Percentiles rank a stretch among this genome's conserved stretches.
phyloP scores from a whole-genome alignment of 1,140 invertebrate genomes.

The Drosophila prosaltans region DNA sequence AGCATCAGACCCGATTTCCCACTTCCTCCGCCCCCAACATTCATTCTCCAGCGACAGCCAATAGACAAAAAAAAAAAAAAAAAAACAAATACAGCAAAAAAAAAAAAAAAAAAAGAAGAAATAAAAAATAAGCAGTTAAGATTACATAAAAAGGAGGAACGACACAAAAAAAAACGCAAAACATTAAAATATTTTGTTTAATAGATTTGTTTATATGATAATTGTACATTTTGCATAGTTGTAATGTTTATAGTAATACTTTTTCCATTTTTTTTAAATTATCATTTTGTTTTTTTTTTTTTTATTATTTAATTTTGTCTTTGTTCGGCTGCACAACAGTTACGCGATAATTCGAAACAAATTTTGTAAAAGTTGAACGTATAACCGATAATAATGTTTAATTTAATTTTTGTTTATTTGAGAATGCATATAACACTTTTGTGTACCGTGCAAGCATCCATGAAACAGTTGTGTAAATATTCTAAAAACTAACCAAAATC shows the following conservation, averaged over 20 bases:
- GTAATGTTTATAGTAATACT: background rate
- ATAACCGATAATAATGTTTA: too few species aligned
- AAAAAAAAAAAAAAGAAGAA: slow-evolving; percentile 21
- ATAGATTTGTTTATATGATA: slow-evolving; percentile 6
- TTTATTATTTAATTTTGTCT: background rate
- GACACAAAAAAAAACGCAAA: background rate
- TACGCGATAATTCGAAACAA: background rate
- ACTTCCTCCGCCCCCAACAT: background rate
- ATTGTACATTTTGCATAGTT: slow-evolving; percentile 3
- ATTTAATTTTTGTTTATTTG: too few species aligned
- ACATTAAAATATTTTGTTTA: slow-evolving; percentile 2
- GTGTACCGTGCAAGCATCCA: background rate
- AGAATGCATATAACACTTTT: background rate
- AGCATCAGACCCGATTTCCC: background rate
- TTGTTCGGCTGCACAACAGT: slow-evolving; percentile 2
- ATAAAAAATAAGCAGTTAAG: too few species aligned
- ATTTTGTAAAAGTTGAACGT: background rate
- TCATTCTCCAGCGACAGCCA: slow-evolving; percentile 10
- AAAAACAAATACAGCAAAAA: slow-evolving; percentile 2
- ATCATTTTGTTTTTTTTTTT: background rate
- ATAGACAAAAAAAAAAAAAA: slow-evolving; percentile 22
- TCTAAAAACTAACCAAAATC: background rate
- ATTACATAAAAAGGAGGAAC: background rate
- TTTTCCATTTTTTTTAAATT: background rate
- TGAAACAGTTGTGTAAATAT: slow-evolving; percentile 8